These are phyloP conservation scores for Drosophila yooni DNA, from an alignment of 2,888 invertebrate species.

Conservation along the genomic window DNA sequence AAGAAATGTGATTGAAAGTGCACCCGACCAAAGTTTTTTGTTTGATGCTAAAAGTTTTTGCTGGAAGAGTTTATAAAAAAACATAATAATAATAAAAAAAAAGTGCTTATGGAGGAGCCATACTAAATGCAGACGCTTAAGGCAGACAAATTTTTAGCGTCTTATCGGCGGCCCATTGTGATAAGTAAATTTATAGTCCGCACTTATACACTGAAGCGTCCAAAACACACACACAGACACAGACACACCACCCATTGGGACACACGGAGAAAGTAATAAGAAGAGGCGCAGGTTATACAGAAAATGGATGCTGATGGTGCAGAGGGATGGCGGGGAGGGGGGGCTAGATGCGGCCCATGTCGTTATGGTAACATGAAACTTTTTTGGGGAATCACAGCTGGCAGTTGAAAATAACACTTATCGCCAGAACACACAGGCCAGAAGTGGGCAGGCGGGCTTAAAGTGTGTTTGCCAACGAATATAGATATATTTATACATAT, in stretches of 20 bases:
- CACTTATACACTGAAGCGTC: conserved; percentile 34
- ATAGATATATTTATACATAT: conserved; percentile 3
- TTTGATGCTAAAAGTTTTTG: conserved; percentile 25
- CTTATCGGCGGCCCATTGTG: conserved; percentile 53
- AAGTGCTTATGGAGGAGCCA: conserved; percentile 12
- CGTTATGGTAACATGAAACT: conserved; percentile 74
- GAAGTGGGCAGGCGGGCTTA: conserved; percentile 8
- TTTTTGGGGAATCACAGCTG: conserved; percentile 75
- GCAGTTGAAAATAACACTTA: conserved; percentile 77
- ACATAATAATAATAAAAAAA: conserved; percentile 5
- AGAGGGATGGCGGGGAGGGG: neutral
- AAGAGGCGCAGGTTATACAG: conserved; percentile 23
- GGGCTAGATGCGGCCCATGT: conserved; percentile 20
- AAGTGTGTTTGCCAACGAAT: conserved; percentile 19
- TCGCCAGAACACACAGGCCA: conserved; percentile 49
- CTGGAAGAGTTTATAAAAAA: conserved; percentile 11
- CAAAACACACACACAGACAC: neutral
- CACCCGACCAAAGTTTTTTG: conserved; percentile 26
- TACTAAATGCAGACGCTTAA: conserved; percentile 47
- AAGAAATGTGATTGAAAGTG: conserved; percentile 33
- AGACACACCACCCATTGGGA: neutral
- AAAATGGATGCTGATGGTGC: neutral
- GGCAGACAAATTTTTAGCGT: conserved; percentile 59
- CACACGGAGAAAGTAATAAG: conserved; percentile 20
- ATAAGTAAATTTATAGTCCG: conserved; percentile 69